Conservation (phyloP, 1,140 invertebrate genomes). For the Drosophila lacteicornis region DNA sequence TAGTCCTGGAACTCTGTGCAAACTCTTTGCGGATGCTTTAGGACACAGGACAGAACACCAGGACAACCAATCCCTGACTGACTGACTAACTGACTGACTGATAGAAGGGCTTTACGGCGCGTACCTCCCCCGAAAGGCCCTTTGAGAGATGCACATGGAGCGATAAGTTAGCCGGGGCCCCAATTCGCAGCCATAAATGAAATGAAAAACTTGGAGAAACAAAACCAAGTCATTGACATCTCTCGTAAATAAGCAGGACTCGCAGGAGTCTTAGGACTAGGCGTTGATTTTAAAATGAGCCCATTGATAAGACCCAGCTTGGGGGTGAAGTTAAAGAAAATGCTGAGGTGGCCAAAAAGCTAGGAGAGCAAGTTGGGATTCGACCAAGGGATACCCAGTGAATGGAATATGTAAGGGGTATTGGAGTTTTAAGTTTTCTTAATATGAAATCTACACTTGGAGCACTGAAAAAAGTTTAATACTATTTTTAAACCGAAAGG, state of each 20-base stretch:
- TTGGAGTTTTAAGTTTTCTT: background rate
- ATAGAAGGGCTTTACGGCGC: constrained; percentile 14
- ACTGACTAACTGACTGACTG: constrained; percentile 30
- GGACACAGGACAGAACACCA: constrained; percentile 4
- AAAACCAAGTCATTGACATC: constrained; percentile 53
- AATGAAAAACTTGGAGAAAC: constrained; percentile 68
- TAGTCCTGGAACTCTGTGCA: constrained; percentile 45
- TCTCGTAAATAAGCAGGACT: constrained; percentile 68
- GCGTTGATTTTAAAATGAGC: constrained; percentile 80
- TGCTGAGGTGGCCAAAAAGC: constrained; percentile 69
- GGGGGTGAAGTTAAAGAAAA: constrained; percentile 41
- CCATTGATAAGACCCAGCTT: constrained; percentile 69
- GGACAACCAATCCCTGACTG: constrained; percentile 15
- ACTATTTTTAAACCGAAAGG: too few species aligned
- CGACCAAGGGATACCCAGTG: constrained; percentile 2
- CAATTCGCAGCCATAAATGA: constrained; percentile 75
- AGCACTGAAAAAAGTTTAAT: background rate
- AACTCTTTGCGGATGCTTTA: constrained; percentile 59
- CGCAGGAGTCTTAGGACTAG: constrained; percentile 46
- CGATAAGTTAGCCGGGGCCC: constrained; percentile 63
- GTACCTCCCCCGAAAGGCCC: constrained; percentile 14
- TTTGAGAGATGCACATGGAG: constrained; percentile 58
- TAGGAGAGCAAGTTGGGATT: background rate
- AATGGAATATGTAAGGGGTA: background rate
- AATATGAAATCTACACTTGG: background rate